These are phyloP conservation scores for Pogonocichla stellata DNA, from an alignment of 2,113 vertebrate species.

Conservation along the genomic window DNA sequence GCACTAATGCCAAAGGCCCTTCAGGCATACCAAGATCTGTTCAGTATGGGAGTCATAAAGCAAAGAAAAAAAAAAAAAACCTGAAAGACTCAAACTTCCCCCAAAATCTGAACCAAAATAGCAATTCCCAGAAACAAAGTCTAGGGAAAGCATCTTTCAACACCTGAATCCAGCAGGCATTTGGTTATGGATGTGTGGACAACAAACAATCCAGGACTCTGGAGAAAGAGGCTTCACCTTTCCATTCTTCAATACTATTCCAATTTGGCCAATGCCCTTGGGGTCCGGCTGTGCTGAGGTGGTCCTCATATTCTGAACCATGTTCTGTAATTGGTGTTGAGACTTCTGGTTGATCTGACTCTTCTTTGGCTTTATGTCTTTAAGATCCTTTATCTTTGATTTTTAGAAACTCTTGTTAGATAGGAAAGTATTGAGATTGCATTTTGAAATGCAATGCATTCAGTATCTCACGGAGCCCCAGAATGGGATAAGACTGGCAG, in stretches of 20 bases:
- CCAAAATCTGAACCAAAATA: not conserved
- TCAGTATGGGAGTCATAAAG: not conserved
- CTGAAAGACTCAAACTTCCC: not conserved
- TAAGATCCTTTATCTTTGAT: not conserved
- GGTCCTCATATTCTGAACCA: not conserved
- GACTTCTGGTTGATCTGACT: not conserved
- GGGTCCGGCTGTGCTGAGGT: not conserved
- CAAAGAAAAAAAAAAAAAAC: not conserved
- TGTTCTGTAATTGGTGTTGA: not conserved
- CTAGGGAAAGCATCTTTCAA: not conserved
- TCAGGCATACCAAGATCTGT: not conserved
- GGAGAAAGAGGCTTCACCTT: not conserved
- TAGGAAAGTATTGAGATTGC: not conserved
- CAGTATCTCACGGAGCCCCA: not conserved
- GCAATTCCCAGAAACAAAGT: not conserved
- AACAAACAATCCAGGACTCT: not conserved
- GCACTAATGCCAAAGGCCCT: not conserved
- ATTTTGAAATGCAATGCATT: not conserved
- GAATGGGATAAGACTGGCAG: rapidly evolving
- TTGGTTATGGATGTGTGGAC: not conserved
- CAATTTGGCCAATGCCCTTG: not conserved
- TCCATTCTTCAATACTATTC: not conserved
- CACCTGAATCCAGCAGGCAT: not conserved
- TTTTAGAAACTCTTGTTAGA: not conserved
- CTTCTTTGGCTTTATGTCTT: not conserved